These are phyloP conservation scores for Drosophila pruinosa DNA, from an alignment of 1,140 invertebrate genomes.

Conservation along the genomic window DNA sequence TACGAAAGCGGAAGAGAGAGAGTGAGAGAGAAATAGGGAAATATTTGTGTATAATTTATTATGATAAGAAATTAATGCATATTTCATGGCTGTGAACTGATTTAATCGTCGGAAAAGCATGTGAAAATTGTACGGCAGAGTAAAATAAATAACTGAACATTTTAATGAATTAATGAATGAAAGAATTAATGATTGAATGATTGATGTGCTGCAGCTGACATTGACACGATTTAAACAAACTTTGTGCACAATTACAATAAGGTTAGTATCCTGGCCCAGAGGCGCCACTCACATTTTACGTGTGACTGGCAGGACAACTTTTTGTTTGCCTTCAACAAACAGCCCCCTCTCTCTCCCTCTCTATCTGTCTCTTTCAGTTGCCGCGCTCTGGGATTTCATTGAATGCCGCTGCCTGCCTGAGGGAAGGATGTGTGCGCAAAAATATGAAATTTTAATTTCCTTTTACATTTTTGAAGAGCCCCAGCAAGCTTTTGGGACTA, in stretches of 20 bases:
- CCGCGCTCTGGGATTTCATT: conserved; percentile 3
- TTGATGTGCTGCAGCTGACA: background rate
- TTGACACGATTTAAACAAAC: conserved; percentile 13
- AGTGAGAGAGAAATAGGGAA: background rate
- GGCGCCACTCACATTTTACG: background rate
- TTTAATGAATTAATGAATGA: background rate
- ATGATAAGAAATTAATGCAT: conserved; percentile 18
- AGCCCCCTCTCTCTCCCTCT: background rate
- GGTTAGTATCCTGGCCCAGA: background rate
- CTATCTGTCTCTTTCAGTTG: no score
- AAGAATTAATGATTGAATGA: background rate
- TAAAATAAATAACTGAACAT: background rate
- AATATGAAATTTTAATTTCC: conserved; percentile 40
- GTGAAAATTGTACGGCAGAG: background rate
- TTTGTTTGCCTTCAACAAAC: conserved; percentile 10
- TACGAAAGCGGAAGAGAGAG: background rate
- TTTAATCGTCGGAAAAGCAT: conserved; percentile 9
- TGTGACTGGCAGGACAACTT: conserved; percentile 27
- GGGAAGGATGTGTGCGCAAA: background rate
- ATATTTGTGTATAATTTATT: conserved; percentile 7
- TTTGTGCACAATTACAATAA: conserved; percentile 4
- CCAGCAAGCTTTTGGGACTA: background rate
- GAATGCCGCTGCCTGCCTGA: background rate
- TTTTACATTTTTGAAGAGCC: background rate
- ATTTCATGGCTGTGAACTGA: conserved; percentile 11